Percentiles rank a stretch among this genome's conserved stretches.
These are phyloP conservation scores for Globicephala melas DNA, from an alignment of 2,113 vertebrate genomes.

Conservation along the genomic window DNA sequence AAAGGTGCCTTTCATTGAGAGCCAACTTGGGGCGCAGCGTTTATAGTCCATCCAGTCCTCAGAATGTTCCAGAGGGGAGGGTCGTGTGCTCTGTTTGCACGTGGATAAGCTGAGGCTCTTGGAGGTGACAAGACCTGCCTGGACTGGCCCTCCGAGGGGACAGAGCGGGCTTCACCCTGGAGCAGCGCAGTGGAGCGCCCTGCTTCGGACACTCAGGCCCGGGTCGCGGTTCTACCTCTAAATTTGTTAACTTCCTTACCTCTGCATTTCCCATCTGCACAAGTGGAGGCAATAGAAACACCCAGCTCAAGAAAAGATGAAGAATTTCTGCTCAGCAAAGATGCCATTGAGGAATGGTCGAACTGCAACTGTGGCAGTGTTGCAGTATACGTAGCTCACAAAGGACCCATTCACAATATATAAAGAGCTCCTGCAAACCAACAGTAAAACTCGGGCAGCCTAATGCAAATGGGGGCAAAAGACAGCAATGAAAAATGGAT, in stretches of 20 bases:
- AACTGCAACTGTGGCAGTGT: rapidly evolving
- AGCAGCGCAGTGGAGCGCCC: too few relatives aligned
- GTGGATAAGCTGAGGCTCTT: background rate
- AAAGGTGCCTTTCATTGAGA: background rate
- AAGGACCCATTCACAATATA: too few relatives aligned
- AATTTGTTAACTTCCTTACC: background rate
- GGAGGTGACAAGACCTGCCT: rapidly evolving
- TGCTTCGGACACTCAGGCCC: rapidly evolving
- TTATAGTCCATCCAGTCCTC: background rate
- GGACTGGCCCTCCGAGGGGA: background rate
- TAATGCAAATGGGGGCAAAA: background rate
- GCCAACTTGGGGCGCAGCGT: background rate
- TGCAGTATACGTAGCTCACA: rapidly evolving
- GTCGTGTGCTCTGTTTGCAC: background rate
- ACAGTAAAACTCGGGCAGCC: background rate
- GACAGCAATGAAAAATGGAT: background rate
- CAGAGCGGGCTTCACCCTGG: background rate
- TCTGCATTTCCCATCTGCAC: background rate
- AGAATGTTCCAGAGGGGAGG: background rate
- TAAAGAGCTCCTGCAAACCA: background rate
- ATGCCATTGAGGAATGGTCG: background rate
- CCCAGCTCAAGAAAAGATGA: background rate
- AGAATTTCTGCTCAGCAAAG: background rate
- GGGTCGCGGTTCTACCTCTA: rapidly evolving
- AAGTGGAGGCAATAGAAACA: background rate